These are phyloP conservation scores for Saguinus imperator DNA, from an alignment of 2,113 vertebrate species.

Conservation along the genomic window DNA sequence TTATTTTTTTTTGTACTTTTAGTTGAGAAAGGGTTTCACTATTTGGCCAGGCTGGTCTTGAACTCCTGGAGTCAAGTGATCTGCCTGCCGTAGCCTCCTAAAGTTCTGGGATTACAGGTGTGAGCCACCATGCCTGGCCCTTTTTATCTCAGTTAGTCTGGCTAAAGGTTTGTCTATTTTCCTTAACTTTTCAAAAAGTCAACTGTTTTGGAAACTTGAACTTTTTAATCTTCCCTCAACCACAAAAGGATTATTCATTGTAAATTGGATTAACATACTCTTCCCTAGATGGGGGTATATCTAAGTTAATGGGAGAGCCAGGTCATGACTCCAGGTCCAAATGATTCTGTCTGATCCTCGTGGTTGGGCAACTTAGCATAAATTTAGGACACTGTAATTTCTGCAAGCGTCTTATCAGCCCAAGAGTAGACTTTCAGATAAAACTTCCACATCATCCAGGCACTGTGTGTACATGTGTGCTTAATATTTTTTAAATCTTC, in stretches of 20 bases:
- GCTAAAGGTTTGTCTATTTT: no score
- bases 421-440: slow-evolving; percentile 19
- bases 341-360: not conserved
- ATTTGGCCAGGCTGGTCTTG: no score
- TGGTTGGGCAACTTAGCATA: not conserved
- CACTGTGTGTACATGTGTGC: not conserved
- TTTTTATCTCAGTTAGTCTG: no score
- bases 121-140: no score
- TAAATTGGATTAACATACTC: not conserved
- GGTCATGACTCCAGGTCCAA: slow-evolving; percentile 11
- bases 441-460: not conserved
- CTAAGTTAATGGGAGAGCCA: slow-evolving; percentile 36
- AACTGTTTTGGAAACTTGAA: not conserved
- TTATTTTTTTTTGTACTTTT: no score
- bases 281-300: not conserved
- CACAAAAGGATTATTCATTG: not conserved
- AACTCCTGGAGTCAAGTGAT: no score
- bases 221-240: not conserved
- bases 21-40: no score
- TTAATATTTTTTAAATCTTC: slow-evolving; percentile 32
- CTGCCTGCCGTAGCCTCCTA: no score
- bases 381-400: slow-evolving; percentile 31
- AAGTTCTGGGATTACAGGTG: no score
- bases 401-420: not conserved
- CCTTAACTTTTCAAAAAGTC: no score